phyloP scores from a whole-genome alignment of 2,113 vertebrate genomes.

The Jaculus jaculus region DNA sequence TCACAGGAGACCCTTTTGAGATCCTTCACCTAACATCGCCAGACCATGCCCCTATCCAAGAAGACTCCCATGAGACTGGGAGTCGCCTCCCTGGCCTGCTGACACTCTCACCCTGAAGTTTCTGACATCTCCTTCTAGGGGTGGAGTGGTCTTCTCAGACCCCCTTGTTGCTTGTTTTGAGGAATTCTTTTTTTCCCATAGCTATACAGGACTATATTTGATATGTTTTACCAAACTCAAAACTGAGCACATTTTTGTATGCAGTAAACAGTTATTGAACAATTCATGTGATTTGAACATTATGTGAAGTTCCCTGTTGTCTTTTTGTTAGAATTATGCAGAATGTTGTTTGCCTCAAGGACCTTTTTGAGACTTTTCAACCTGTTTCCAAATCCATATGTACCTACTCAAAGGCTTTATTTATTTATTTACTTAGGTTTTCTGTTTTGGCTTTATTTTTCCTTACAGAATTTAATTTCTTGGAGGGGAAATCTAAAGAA shows the following conservation, averaged over 20 bases:
- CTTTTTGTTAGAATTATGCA: neutral
- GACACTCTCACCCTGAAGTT: neutral
- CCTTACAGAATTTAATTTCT: neutral
- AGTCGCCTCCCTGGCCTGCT: neutral
- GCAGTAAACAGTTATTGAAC: neutral
- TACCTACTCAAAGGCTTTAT: neutral
- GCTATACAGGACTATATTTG: neutral
- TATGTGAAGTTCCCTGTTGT: neutral
- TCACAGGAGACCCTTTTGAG: neutral
- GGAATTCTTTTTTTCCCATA: neutral
- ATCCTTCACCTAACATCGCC: neutral
- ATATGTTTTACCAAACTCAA: neutral
- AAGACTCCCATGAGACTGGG: neutral
- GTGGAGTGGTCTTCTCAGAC: neutral
- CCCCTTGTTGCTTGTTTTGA: neutral
- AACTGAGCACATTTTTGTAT: neutral
- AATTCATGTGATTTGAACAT: neutral
- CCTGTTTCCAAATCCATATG: neutral
- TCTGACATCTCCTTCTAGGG: neutral
- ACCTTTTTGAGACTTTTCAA: constrained; percentile 10
- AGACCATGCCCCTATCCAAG: neutral
- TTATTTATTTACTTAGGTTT: neutral
- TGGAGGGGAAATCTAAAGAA: neutral
- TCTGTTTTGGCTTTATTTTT: neutral
- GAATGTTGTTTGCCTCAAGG: neutral